Percentiles rank a stretch among this genome's conserved stretches.
Evolutionary conservation across 2,797 vertebrate species (phyloP).

Genomic region (Pseudochirops cupreus): DNA sequence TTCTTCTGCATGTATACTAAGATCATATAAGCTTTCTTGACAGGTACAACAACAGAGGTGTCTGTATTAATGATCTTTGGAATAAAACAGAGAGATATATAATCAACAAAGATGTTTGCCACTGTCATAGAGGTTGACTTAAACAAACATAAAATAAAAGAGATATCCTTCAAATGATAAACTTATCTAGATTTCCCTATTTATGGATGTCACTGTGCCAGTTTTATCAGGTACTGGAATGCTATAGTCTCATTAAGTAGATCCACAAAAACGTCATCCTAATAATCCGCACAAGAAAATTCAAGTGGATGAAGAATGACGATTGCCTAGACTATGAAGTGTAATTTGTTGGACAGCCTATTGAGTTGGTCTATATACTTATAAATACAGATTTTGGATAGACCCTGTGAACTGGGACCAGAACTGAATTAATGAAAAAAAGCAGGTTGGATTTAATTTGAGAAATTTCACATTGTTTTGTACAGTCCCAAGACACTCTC

Average conservation of each 20-base stretch:
- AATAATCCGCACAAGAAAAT: not conserved
- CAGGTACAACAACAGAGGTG: too few relatives aligned
- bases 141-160: not conserved
- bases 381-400: not conserved
- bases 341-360: not conserved
- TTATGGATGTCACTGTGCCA: not conserved
- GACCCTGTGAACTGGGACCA: not conserved
- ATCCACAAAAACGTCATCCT: not conserved
- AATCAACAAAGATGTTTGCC: not conserved
- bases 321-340: not conserved
- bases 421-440: not conserved
- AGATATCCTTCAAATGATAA: not conserved
- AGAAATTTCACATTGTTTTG: not conserved
- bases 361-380: not conserved
- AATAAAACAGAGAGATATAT: not conserved
- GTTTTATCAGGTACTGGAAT: not conserved
- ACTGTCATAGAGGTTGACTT: not conserved
- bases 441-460: not conserved
- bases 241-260: not conserved
- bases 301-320: not conserved
- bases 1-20: too few relatives aligned
- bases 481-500: not conserved
- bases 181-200: not conserved
- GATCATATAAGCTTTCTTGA: too few relatives aligned
- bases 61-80: too few relatives aligned